Percentiles rank a stretch among this genome's conserved stretches.
phyloP scores from a whole-genome alignment of 2,113 vertebrate species.

The Catharus fuscescens region DNA sequence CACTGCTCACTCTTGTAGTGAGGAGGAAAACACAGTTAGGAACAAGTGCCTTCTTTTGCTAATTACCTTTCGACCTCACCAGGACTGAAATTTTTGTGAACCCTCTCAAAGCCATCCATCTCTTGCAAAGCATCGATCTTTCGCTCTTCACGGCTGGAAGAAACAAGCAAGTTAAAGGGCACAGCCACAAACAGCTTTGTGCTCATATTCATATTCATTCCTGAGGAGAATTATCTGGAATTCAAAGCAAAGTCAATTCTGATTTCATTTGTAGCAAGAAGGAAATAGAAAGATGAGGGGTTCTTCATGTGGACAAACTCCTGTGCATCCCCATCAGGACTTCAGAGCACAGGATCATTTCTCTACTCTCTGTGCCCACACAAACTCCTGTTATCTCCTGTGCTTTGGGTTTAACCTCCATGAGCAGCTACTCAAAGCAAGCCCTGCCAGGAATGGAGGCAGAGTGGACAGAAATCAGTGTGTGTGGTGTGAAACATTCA shows the following conservation, averaged over 20 bases:
- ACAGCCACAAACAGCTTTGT: neutral
- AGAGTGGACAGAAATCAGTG: neutral
- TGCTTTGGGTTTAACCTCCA: neutral
- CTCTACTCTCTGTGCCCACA: neutral
- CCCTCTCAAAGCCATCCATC: neutral
- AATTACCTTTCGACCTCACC: constrained; percentile 56
- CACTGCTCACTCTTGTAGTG: neutral
- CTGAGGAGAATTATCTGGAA: neutral
- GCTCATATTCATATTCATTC: neutral
- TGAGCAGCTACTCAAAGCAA: neutral
- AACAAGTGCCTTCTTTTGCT: neutral
- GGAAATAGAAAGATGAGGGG: neutral
- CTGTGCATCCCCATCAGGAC: neutral
- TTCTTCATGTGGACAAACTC: neutral
- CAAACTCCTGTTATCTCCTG: neutral
- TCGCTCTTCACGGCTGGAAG: constrained; percentile 31
- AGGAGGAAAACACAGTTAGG: neutral
- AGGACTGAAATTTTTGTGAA: neutral
- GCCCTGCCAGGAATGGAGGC: neutral
- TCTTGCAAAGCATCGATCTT: neutral
- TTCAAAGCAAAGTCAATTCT: neutral
- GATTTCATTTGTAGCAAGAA: neutral
- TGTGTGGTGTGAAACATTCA: neutral
- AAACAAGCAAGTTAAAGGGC: neutral
- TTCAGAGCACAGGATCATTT: neutral